Base-by-base conservation (phyloP, 2,113 vertebrate genomes). In the Amia ocellicauda region DNA sequence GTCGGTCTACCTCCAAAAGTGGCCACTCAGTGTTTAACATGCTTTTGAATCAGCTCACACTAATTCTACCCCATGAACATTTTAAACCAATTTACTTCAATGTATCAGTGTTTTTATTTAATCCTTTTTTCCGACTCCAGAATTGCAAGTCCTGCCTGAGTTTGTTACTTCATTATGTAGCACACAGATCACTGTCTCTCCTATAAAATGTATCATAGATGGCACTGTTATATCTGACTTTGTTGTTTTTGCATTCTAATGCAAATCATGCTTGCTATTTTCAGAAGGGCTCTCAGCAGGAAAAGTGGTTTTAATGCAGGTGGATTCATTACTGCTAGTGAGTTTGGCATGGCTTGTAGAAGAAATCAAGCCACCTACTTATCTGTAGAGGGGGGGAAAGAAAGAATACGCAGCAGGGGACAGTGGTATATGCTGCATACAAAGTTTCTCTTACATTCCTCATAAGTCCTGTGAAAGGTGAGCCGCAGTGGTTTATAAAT, bases 281-380 rank as follows among this genome's bases (percentile, higher is more conserved):
- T 58, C 54, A 28, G 19, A 26, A 47, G 26, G 62, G 51, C 22
- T 58, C 63, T 54, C 26, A 47, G 54, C 24, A 11, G 19, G 24
- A 11, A 58, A 45, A n/a, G 43, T 22, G 29, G 55, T 66, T 58
- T 51, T 42, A 51, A 58, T 58, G 31, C 43, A 11, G 63, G 13
- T 49, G 26, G 27, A 16, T 47, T 28, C 43, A 10, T 22, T 14
- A 41, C 51, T 3, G 41, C 36, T 67, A 41, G 45, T 50, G 20
- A 27, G 62, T 68, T 77, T 54, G 47, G 54, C 58, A 31, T 19
- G 51, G 54, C 57, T 62, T 63, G 56, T 50, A 62, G 41, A 51
- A 53, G 61, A 55, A 60, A 27, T 63, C 73, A 64, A 71, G 55
- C 20, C 60, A 13, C 19, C 11, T 57, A 62, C 42, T 71, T 43